Percentiles rank a stretch among this genome's conserved stretches.
phyloP scores from a whole-genome alignment of 2,113 vertebrate species.

The Natator depressus region DNA sequence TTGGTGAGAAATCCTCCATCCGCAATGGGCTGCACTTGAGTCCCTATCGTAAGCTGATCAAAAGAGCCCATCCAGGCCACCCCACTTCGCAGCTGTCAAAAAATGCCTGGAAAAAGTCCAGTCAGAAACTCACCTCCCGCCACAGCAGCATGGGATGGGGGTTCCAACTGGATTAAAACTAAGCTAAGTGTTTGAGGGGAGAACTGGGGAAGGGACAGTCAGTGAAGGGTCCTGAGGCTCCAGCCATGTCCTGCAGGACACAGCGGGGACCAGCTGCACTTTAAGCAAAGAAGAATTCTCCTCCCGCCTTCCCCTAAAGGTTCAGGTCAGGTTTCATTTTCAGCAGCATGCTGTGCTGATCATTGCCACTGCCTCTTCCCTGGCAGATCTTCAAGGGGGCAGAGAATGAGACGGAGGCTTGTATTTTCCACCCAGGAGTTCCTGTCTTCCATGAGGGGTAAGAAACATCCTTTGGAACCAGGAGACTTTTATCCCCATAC shows the following conservation, averaged over 20 bases:
- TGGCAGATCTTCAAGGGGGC: slow-evolving; percentile 84
- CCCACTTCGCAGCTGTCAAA: neutral
- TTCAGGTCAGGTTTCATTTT: fast-evolving
- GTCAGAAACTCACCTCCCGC: neutral
- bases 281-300: neutral
- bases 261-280: neutral
- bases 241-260: too few relatives aligned
- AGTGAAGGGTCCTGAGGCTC: neutral
- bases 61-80: neutral
- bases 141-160: too few relatives aligned
- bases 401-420: slow-evolving; percentile 83
- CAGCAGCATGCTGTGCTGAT: neutral
- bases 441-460: slow-evolving; percentile 97
- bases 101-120: neutral
- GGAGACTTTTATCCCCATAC: neutral
- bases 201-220: neutral
- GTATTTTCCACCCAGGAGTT: slow-evolving; percentile 88
- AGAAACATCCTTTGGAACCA: slow-evolving; percentile 41
- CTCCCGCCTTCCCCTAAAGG: neutral
- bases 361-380: neutral
- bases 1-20: neutral
- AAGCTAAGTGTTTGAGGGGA: neutral
- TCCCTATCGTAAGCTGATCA: neutral
- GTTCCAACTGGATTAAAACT: neutral
- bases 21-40: too few relatives aligned